A percentile compares a stretch with the other conserved stretches of the same genome.
phyloP scores from a whole-genome alignment of 2,113 vertebrate genomes.

The Anarrhichthys ocellatus region DNA sequence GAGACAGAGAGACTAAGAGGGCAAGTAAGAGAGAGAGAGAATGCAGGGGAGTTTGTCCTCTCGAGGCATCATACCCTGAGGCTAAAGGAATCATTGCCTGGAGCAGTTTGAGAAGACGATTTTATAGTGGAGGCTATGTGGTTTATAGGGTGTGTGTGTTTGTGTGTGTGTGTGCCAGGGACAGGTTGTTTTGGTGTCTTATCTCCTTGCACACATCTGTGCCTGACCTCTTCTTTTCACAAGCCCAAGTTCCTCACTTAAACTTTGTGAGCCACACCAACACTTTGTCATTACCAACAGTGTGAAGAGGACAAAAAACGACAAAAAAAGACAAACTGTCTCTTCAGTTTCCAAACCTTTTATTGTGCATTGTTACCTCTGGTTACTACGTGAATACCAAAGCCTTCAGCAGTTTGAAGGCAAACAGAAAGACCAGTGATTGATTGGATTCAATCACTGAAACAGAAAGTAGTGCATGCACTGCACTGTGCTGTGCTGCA shows the following conservation, averaged over 20 bases:
- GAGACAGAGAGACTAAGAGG: background rate
- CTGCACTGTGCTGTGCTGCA: slow-evolving; percentile 12
- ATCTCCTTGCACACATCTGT: background rate
- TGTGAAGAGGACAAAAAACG: slow-evolving; percentile 18
- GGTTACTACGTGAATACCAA: slow-evolving; percentile 29
- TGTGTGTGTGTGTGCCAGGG: background rate
- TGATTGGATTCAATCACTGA: slow-evolving; percentile 46
- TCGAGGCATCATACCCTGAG: slow-evolving; percentile 46
- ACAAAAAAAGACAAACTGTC: slow-evolving; percentile 20
- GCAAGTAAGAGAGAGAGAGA: slow-evolving; percentile 21
- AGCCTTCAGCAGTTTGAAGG: slow-evolving; percentile 22
- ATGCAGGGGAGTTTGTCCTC: slow-evolving; percentile 44
- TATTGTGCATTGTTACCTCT: slow-evolving; percentile 30
- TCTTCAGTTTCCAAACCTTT: slow-evolving; percentile 26
- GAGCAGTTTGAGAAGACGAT: slow-evolving; percentile 51
- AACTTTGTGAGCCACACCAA: slow-evolving; percentile 21
- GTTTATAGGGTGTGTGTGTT: slow-evolving; percentile 25
- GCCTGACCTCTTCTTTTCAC: slow-evolving; percentile 1
- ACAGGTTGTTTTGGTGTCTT: slow-evolving; percentile 8
- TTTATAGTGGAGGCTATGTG: slow-evolving; percentile 31
- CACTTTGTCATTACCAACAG: slow-evolving; percentile 38
- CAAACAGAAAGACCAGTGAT: slow-evolving; percentile 48
- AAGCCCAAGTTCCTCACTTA: slow-evolving; percentile 17
- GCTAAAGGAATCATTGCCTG: slow-evolving; percentile 62
- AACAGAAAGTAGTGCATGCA: slow-evolving; percentile 37